Conservation (phyloP, 2,113 vertebrate genomes). For the Pleuronectes platessa region DNA sequence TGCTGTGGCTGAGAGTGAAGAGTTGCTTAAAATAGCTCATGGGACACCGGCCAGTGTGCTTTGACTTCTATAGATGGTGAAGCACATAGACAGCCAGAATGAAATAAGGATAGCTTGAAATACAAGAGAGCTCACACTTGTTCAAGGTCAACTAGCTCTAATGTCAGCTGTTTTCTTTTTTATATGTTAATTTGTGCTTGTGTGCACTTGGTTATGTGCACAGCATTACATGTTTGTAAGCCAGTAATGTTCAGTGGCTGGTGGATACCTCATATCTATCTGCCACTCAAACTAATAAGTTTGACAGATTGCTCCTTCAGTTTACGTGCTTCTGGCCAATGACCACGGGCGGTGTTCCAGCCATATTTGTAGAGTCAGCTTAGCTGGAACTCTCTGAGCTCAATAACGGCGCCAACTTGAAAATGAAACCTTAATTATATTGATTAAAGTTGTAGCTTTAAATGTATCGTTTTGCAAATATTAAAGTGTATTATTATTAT, state of each 20-base stretch:
- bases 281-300: conserved; percentile 24
- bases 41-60: conserved; percentile 84
- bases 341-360: conserved; percentile 2
- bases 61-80: conserved; percentile 99
- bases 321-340: conserved; percentile 29
- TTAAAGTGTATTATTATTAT: background rate
- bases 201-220: conserved; percentile 40
- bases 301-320: conserved; percentile 16
- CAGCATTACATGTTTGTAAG: conserved; percentile 8
- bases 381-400: conserved; percentile 12
- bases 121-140: conserved; percentile 84
- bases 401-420: background rate
- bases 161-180: conserved; percentile 85
- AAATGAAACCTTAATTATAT: background rate
- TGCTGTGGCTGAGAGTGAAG: conserved; percentile 62
- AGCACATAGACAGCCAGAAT: conserved; percentile 86
- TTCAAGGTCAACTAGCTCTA: conserved; percentile 93
- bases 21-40: conserved; percentile 92
- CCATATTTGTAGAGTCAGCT: conserved; percentile 25
- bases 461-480: conserved; percentile 3
- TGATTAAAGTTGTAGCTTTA: background rate
- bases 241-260: background rate
- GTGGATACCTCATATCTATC: conserved; percentile 15
- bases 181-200: conserved; percentile 50
- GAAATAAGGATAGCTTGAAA: conserved; percentile 92